Conservation (phyloP, 1,140 invertebrate species). For the Scaptomyza hsui region DNA sequence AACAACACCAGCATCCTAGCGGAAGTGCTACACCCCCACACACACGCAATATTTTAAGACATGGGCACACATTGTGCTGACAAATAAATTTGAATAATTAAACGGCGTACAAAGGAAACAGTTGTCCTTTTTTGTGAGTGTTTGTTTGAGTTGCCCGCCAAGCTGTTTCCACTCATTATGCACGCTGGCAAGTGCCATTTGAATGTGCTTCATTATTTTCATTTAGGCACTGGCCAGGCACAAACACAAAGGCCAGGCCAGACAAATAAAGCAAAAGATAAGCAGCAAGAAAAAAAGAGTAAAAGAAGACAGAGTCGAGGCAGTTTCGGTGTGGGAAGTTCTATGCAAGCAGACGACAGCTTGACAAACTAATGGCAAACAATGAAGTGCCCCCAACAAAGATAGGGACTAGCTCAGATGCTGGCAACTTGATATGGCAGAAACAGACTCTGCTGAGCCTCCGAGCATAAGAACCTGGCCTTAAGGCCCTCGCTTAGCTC, state of each 20-base stretch:
- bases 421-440: constrained; percentile 9
- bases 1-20: constrained; percentile 50
- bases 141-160: constrained; percentile 19
- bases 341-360: constrained; percentile 56
- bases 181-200: constrained; percentile 47
- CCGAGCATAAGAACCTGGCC: constrained; percentile 14
- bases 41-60: constrained; percentile 44
- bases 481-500: constrained; percentile 62
- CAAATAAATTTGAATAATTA: constrained; percentile 82
- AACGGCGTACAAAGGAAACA: constrained; percentile 64
- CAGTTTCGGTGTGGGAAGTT: neutral
- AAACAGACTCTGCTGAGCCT: constrained; percentile 14
- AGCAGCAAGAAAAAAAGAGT: constrained; percentile 47
- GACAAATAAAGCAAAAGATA: constrained; percentile 74
- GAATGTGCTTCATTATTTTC: constrained; percentile 61
- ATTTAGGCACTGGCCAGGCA: constrained; percentile 26
- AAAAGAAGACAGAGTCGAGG: neutral
- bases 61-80: constrained; percentile 54
- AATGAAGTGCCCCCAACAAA: constrained; percentile 32
- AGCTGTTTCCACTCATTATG: constrained; percentile 53
- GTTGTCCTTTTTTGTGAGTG: constrained; percentile 65
- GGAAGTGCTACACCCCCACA: constrained; percentile 20
- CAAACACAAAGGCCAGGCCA: constrained; percentile 50
- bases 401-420: constrained; percentile 24
- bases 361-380: constrained; percentile 69